Evolutionary conservation across 2,888 invertebrate species (phyloP), one percentile per base, ranked within the genome.

Genomic region (Hemithea aestivaria): DNA sequence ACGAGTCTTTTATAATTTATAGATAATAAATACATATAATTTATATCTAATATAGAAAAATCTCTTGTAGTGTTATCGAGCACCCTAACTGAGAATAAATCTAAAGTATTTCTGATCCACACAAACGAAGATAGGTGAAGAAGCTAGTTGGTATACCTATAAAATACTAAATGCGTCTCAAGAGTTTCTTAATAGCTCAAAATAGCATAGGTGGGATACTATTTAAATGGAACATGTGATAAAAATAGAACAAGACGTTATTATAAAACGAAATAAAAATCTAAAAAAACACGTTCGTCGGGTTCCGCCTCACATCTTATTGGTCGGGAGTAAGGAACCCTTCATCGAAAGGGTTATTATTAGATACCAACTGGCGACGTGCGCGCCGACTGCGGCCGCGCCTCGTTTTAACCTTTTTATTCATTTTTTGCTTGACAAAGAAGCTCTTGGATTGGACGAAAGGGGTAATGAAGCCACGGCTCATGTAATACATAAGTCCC

Each of bases 311-410:
- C 62, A 41, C 58, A 38, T 56, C 55, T 55, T 66, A 87, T 87
- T 87, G 87, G 87, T 54, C 64, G 78, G 34, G 71, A 81, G 76
- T 82, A n/a, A n/a, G n/a, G n/a, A n/a, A n/a, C 82, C 77, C 81
- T 77, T 72, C 65, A 56, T 54, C 43, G 68, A 82, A 87, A 82
- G 85, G 84, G 85, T 85, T 87, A 85, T 83, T 84, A 84, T 73
- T 82, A 80, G 70, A 58, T 63, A 71, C 73, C 71, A 62, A 51
- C 46, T 45, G 58, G 62, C 53, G 53, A 72, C 74, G 72, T 72
- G 69, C 71, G 79, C 77, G 77, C 73, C 68, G 75, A 68, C 51
- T 50, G 48, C 56, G 64, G 63, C 63, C 62, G 57, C 62, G 58
- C 62, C 58, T 58, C 68, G 61, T 76, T 75, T 76, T 79, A 73